Evolutionary conservation across 2,797 vertebrate species (phyloP), one percentile per base, ranked within the genome.

Genomic region (Allobates femoralis): DNA sequence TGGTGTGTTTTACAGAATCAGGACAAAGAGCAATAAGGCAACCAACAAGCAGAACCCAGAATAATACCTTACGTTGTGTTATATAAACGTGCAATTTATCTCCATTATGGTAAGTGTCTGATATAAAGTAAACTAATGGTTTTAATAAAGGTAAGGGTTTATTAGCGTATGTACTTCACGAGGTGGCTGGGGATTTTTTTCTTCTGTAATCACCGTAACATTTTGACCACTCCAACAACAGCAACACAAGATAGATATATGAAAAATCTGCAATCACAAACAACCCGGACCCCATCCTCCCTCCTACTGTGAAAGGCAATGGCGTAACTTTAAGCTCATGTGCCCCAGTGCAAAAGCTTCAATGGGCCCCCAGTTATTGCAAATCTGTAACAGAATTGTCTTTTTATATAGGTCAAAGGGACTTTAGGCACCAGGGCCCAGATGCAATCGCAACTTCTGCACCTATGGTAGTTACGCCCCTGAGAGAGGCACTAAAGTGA

Each of bases 1-100:
- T 71, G 67, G 53, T 14, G 53, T 11, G 51, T 55, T 77, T 21
- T 58, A 77, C 28, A 56, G 76, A 78, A 58, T 58, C 76, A 78
- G 55, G 55, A 79, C 77, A 79, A 60, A 60, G 56, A 60, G 21
- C 58, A 62, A 12, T 41, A 78, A 37, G 69, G 51, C 50, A 55
- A 32, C 51, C 30, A 32, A 76, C n/a, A 55, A 76, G 46, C 69
- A 18, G 69, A 74, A 74, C 69, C 69, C 5, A 21, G 10, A 46
- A 46, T 21, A 19, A 67, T 7, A 41, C 67, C 67, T 23, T n/a
- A 41, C 34, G 21, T 46, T 14, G 37, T 46, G 21, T 0, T 69
- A 46, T 14, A 14, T 23, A n/a, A 46, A 3, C 16, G 7, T 1
- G 37, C 0, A 11, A 74, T 73, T 73, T 50, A 26, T 46, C 37